Conservation (phyloP, 2,888 invertebrate species). For the Tineola bisselliella region DNA sequence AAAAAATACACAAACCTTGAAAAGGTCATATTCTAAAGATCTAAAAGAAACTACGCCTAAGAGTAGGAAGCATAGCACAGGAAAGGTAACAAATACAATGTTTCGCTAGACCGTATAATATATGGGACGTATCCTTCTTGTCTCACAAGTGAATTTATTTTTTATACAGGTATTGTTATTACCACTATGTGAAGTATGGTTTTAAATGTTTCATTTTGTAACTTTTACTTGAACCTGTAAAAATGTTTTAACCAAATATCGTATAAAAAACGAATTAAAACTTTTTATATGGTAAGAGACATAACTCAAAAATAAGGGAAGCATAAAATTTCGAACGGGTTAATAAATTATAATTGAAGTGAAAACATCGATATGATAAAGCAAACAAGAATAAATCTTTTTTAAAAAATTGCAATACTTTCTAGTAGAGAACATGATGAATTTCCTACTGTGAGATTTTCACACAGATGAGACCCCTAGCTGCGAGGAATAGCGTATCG, state of each 20-base stretch:
- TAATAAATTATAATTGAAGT: too few species aligned
- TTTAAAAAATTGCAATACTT: not conserved
- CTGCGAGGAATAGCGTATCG: constrained; percentile 6
- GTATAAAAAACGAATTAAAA: too few species aligned
- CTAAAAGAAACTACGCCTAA: not conserved
- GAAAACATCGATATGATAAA: too few species aligned
- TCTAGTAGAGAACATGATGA: not conserved
- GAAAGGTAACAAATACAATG: not conserved
- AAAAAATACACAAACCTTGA: too few species aligned
- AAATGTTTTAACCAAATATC: too few species aligned
- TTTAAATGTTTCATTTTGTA: too few species aligned
- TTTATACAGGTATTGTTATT: not conserved
- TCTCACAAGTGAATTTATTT: not conserved
- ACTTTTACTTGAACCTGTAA: too few species aligned
- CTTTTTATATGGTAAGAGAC: too few species aligned
- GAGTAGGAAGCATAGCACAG: not conserved
- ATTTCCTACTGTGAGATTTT: constrained; percentile 6
- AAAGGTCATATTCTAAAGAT: not conserved
- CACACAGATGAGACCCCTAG: constrained; percentile 4
- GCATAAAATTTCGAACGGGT: too few species aligned
- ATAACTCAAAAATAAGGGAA: too few species aligned
- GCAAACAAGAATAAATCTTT: too few species aligned
- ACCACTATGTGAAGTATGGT: not conserved
- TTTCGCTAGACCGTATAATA: not conserved
- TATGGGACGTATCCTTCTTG: not conserved